Base-by-base conservation (phyloP, 1,140 invertebrate species). In the Matsumurasca onukii region DNA sequence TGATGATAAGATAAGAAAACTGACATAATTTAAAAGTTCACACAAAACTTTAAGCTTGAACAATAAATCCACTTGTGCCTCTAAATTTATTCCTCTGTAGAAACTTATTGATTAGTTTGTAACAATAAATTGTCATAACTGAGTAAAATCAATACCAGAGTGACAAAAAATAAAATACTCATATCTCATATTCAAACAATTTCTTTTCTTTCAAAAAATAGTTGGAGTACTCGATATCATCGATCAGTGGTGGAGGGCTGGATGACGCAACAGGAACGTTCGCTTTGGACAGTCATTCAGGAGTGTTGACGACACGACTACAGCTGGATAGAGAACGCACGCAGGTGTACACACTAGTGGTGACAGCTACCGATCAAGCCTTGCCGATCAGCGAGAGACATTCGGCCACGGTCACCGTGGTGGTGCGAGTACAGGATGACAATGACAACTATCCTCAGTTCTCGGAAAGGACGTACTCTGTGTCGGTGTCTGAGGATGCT, bases 391-490 rank as follows among this genome's bases (percentile, higher is more conserved):
- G 30, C 82, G 92, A 70, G 5, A 74, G 84, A 51, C 78, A 80
- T 70, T 82, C 84, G 3, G 80, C 81, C 48, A 90, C 89, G 65
- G 89, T 95, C 0, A 93, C 89, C 51, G 84, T 98, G 2, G 84
- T 93, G 57, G 88, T 98, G 0, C 89, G 87, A 51, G 85, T 98
- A 0, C 76, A 92, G 3, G 97, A 98, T 76, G 95, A 97, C 75
- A 99, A 99, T 78, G 97, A 99, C 82, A 98, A 98, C 78, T 94
- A 95, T 76, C 97, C 97, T 0, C 94, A 97, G 80, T 98, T 98
- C 78, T 89, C 89, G 24, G 91, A 97, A 77, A 84, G 90, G 31
- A 92, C 92, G 0, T 98, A 98, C 77, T 90, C 90, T 0, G 91
- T 95, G 0, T 87, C 88, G 55, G 86, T 97, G 0, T 87, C 90